Conservation (phyloP, 2,113 vertebrate species). For the Rhombomys opimus region DNA sequence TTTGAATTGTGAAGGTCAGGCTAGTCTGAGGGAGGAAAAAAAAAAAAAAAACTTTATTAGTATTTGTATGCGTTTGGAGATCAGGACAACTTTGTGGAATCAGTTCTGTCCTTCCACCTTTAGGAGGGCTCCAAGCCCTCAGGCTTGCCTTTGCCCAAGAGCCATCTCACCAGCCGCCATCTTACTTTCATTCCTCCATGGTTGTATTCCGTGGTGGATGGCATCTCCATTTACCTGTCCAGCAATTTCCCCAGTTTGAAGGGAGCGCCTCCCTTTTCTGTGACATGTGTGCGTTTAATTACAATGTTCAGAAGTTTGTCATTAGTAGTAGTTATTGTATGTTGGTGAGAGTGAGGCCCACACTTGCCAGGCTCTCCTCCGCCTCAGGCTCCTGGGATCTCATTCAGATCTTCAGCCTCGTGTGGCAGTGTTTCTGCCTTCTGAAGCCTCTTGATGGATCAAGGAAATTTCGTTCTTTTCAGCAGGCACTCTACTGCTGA, state of each 20-base stretch:
- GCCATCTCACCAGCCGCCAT: background rate
- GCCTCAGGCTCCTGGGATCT: background rate
- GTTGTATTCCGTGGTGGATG: background rate
- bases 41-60: background rate
- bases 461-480: background rate
- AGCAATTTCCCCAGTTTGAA: background rate
- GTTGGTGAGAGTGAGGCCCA: background rate
- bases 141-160: background rate
- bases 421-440: background rate
- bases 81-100: background rate
- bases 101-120: background rate
- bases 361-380: background rate
- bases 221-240: background rate
- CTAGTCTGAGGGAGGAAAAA: background rate
- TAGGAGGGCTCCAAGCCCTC: background rate
- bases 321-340: background rate
- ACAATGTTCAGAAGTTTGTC: background rate
- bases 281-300: background rate
- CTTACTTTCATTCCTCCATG: background rate
- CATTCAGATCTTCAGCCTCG: background rate
- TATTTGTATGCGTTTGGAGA: background rate
- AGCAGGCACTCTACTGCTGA: background rate
- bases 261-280: background rate
- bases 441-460: background rate
- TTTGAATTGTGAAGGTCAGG: background rate